Evolutionary conservation across 2,113 vertebrate genomes (phyloP).

Genomic region (Danionella cerebrum): DNA sequence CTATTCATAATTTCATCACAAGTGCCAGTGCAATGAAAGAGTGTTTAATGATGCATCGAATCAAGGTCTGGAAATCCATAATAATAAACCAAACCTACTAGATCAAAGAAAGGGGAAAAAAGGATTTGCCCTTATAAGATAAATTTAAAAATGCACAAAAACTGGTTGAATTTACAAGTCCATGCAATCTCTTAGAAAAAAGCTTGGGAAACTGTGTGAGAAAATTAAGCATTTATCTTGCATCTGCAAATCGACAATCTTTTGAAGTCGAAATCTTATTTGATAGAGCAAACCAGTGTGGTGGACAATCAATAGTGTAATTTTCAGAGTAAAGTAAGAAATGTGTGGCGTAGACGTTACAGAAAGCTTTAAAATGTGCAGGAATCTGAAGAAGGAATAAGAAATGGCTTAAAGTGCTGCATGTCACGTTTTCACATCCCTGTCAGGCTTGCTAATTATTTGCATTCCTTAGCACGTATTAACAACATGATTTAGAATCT

Average conservation of each 20-base stretch:
- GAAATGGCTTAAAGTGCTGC: conserved; percentile 36
- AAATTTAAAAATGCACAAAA: no score
- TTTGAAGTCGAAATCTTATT: background rate
- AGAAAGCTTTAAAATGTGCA: conserved; percentile 39
- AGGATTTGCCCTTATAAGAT: no score
- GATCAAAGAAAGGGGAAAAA: no score
- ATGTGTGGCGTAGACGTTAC: background rate
- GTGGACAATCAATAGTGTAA: conserved; percentile 5
- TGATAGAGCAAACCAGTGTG: background rate
- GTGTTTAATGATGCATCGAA: no score
- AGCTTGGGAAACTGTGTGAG: background rate
- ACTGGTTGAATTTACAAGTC: no score
- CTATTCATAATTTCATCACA: no score
- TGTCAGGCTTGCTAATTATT: conserved; percentile 23
- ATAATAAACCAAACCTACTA: no score
- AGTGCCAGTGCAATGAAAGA: no score
- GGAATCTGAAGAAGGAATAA: conserved; percentile 32
- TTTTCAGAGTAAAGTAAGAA: background rate
- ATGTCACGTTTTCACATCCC: conserved; percentile 32
- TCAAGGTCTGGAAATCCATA: no score
- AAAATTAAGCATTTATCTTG: background rate
- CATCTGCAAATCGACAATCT: background rate
- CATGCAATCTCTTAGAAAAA: background rate
- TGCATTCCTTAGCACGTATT: conserved; percentile 20
- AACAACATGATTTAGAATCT: conserved; percentile 32